A percentile compares a stretch with the other conserved stretches of the same genome.
phyloP scores from a whole-genome alignment of 2,113 vertebrate genomes.

The Archocentrus centrarchus region DNA sequence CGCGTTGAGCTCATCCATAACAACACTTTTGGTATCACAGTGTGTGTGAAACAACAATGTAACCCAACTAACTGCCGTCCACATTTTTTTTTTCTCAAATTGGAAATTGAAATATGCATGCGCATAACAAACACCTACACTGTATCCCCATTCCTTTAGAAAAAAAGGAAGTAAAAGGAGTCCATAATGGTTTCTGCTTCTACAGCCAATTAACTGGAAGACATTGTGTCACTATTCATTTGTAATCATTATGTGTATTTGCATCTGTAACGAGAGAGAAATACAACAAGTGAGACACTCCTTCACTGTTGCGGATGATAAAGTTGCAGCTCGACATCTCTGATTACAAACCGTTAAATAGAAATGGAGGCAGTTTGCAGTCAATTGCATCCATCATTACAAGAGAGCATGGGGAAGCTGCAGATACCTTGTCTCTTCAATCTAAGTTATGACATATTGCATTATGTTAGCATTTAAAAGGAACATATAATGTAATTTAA shows the following conservation, averaged over 20 bases:
- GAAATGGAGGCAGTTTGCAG: conserved; percentile 47
- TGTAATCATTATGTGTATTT: conserved; percentile 70
- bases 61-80: background rate
- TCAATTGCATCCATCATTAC: conserved; percentile 52
- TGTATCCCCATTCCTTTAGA: background rate
- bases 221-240: conserved; percentile 60
- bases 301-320: conserved; percentile 60
- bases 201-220: conserved; percentile 60
- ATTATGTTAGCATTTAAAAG: conserved; percentile 9
- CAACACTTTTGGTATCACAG: conserved; percentile 17
- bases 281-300: conserved; percentile 70
- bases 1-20: conserved; percentile 42
- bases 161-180: conserved; percentile 8
- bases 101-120: background rate
- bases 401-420: background rate
- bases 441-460: background rate
- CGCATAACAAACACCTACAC: background rate
- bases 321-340: conserved; percentile 59
- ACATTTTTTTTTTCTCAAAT: background rate
- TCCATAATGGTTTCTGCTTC: conserved; percentile 36
- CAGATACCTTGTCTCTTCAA: background rate
- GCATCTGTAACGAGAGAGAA: conserved; percentile 61
- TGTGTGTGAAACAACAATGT: conserved; percentile 27
- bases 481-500: background rate
- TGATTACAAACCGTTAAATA: conserved; percentile 73